phyloP scores from a whole-genome alignment of 2,888 invertebrate genomes.

The Drosophila neutralis region DNA sequence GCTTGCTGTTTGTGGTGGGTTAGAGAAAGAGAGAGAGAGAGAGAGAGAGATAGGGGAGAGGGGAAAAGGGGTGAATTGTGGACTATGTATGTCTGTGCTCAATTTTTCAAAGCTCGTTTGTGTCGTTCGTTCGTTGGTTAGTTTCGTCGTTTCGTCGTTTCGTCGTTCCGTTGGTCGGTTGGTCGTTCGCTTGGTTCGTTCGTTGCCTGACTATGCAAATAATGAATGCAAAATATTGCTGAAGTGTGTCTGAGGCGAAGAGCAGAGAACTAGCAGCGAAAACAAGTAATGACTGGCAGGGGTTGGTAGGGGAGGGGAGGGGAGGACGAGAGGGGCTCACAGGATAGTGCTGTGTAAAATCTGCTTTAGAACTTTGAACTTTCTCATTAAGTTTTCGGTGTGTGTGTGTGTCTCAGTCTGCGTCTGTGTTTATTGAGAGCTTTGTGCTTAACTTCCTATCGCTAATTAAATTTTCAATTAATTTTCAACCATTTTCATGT shows the following conservation, averaged over 20 bases:
- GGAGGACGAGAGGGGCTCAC: not conserved
- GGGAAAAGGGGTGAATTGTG: not conserved
- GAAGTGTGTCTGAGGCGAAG: constrained; percentile 63
- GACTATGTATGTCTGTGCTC: constrained; percentile 52
- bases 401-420: constrained; percentile 4
- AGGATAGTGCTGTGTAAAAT: constrained; percentile 34
- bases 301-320: too few relatives aligned
- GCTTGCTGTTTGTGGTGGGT: constrained; percentile 3
- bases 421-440: constrained; percentile 28
- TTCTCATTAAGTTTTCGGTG: constrained; percentile 34
- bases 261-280: constrained; percentile 1
- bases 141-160: constrained; percentile 4
- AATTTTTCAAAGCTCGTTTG: constrained; percentile 78
- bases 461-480: constrained; percentile 64
- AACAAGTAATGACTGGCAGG: not conserved
- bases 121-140: constrained; percentile 52
- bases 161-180: not conserved
- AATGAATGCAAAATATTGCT: constrained; percentile 77
- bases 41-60: too few relatives aligned
- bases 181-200: constrained; percentile 28
- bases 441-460: constrained; percentile 44
- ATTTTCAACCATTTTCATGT: constrained; percentile 28
- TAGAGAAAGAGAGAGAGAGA: not conserved
- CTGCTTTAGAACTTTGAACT: constrained; percentile 44
- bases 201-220: constrained; percentile 66